Evolutionary conservation across 2,797 vertebrate genomes (phyloP).

Genomic region (Cyclopterus lumpus): DNA sequence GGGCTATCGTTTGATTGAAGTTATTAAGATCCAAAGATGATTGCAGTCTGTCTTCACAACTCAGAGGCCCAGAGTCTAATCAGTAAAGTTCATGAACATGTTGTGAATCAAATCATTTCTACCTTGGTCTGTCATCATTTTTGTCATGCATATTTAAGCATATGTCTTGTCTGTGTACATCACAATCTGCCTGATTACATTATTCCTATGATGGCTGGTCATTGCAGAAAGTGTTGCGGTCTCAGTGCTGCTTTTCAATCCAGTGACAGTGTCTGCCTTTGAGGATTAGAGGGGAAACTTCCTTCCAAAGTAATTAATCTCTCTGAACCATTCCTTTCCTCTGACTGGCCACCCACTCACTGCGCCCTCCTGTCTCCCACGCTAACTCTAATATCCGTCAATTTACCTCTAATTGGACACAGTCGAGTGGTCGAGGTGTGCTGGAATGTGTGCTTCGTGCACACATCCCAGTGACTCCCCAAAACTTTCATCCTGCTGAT

Average conservation of each 20-base stretch:
- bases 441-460: too few relatives aligned
- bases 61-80: constrained; percentile 2
- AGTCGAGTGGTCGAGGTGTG: constrained; percentile 56
- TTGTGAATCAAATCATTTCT: not conserved
- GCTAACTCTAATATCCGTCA: constrained; percentile 69
- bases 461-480: constrained; percentile 39
- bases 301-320: constrained; percentile 70
- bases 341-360: constrained; percentile 62
- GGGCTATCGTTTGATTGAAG: constrained; percentile 20
- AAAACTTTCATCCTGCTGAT: constrained; percentile 60
- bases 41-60: not conserved
- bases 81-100: not conserved
- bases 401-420: constrained; percentile 80
- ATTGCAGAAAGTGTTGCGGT: constrained; percentile 12
- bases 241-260: constrained; percentile 33
- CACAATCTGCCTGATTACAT: constrained; percentile 5
- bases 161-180: not conserved
- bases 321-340: constrained; percentile 52
- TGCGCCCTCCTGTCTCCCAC: constrained; percentile 47
- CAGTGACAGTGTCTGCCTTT: constrained; percentile 54
- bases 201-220: not conserved
- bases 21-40: constrained; percentile 30
- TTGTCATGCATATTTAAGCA: not conserved
- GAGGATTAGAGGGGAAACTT: constrained; percentile 68
- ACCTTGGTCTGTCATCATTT: not conserved